Percentiles rank a stretch among this genome's conserved stretches.
Evolutionary conservation across 2,797 vertebrate species (phyloP).

Genomic region (Cryptoprocta ferox): DNA sequence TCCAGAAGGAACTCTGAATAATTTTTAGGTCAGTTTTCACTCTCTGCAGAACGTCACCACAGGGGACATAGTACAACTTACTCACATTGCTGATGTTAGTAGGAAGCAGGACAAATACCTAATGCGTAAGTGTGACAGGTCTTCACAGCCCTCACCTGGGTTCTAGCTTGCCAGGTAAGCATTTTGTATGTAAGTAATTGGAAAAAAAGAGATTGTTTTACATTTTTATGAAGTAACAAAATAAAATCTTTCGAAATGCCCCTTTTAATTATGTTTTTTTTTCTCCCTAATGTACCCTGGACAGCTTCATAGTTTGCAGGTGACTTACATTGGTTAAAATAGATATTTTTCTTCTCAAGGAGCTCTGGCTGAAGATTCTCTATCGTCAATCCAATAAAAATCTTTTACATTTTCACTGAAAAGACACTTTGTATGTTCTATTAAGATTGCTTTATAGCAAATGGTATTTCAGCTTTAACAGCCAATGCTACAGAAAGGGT

Average conservation of each 20-base stretch:
- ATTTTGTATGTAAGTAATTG: slow-evolving; percentile 14
- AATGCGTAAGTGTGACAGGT: rapidly evolving
- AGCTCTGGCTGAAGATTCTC: slow-evolving; percentile 56
- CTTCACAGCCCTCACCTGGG: not conserved
- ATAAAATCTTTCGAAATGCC: not conserved
- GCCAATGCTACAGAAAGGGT: not conserved
- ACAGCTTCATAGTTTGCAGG: not conserved
- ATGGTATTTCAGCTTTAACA: slow-evolving; percentile 61
- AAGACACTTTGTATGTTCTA: slow-evolving; percentile 67
- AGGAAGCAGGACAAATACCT: not conserved
- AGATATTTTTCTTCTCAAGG: not conserved
- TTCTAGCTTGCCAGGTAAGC: not conserved
- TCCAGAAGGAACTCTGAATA: not conserved
- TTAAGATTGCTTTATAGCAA: slow-evolving; percentile 59
- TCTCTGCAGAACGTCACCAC: not conserved
- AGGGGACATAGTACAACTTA: not conserved
- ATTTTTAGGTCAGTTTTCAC: not conserved
- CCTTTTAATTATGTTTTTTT: slow-evolving; percentile 32
- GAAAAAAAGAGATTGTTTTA: not conserved
- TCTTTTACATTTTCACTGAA: slow-evolving; percentile 35
- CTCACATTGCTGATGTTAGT: not conserved
- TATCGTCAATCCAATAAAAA: slow-evolving; percentile 56
- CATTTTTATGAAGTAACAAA: slow-evolving; percentile 31
- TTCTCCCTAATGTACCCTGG: not conserved
- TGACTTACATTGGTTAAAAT: slow-evolving; percentile 62